Percentiles rank a stretch among this genome's conserved stretches.
Conservation (phyloP, 2,113 vertebrate species). For the Callopanchax toddi region DNA sequence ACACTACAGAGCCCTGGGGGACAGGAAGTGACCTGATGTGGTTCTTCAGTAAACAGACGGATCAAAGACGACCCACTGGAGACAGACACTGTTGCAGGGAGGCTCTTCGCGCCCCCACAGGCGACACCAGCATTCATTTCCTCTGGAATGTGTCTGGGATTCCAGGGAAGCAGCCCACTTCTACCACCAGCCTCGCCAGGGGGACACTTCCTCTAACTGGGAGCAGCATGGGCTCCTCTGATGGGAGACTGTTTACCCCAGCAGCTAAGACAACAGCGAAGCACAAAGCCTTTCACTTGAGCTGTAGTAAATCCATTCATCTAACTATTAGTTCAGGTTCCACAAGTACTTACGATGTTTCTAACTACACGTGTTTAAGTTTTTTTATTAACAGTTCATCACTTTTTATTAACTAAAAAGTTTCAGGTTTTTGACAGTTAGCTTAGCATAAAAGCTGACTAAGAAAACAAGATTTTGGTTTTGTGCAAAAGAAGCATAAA, state of each 20-base stretch:
- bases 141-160: slow-evolving; percentile 79
- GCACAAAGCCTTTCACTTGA: slow-evolving; percentile 12
- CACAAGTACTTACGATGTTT: too few relatives aligned
- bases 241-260: slow-evolving; percentile 43
- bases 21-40: slow-evolving; percentile 69
- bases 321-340: too few relatives aligned
- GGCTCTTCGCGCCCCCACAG: slow-evolving; percentile 74
- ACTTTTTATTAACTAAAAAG: too few relatives aligned
- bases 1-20: slow-evolving; percentile 45
- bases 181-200: slow-evolving; percentile 61
- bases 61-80: slow-evolving; percentile 72
- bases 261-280: slow-evolving; percentile 18
- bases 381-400: too few relatives aligned
- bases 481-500: too few relatives aligned
- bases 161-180: slow-evolving; percentile 59
- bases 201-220: slow-evolving; percentile 48
- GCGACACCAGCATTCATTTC: slow-evolving; percentile 76
- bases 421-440: too few relatives aligned
- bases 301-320: too few relatives aligned
- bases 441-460: too few relatives aligned
- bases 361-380: too few relatives aligned
- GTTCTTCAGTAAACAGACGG: slow-evolving; percentile 70
- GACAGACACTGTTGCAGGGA: slow-evolving; percentile 69
- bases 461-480: too few relatives aligned
- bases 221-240: slow-evolving; percentile 40